Evolutionary conservation across 2,797 vertebrate species (phyloP).

Genomic region (Pseudotriccus pelzelni): DNA sequence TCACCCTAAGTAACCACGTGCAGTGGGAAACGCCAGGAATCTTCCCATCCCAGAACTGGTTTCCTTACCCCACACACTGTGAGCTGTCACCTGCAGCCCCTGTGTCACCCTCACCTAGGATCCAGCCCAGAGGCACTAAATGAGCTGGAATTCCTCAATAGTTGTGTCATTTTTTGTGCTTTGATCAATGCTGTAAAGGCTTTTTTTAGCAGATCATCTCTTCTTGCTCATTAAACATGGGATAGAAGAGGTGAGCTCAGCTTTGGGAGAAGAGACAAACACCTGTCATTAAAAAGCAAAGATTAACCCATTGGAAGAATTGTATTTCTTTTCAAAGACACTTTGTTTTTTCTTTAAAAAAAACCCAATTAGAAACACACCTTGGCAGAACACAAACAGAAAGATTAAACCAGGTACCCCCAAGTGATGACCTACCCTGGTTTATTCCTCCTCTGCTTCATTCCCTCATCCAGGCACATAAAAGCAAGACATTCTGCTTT

Average conservation of each 20-base stretch:
- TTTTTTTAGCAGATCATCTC: background rate
- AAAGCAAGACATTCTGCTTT: background rate
- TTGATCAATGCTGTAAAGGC: background rate
- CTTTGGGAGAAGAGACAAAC: background rate
- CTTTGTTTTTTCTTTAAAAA: background rate
- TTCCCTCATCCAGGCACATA: background rate
- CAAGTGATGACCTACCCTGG: background rate
- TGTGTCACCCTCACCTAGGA: background rate
- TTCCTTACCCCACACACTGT: background rate
- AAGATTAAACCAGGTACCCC: background rate
- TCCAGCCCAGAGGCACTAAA: background rate
- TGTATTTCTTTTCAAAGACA: background rate
- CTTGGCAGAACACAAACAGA: background rate
- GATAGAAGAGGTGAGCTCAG: background rate
- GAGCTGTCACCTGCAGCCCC: background rate
- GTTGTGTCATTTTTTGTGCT: background rate
- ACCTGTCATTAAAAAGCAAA: background rate
- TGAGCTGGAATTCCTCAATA: background rate
- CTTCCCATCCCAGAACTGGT: background rate
- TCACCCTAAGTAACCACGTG: rapidly evolving
- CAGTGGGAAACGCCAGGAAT: background rate
- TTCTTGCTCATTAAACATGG: background rate
- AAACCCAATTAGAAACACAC: background rate
- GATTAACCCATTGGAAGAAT: background rate
- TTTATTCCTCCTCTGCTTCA: background rate